Percentiles rank a stretch among this genome's conserved stretches.
phyloP scores from a whole-genome alignment of 2,888 invertebrate genomes.

The Nymphalis polychloros region DNA sequence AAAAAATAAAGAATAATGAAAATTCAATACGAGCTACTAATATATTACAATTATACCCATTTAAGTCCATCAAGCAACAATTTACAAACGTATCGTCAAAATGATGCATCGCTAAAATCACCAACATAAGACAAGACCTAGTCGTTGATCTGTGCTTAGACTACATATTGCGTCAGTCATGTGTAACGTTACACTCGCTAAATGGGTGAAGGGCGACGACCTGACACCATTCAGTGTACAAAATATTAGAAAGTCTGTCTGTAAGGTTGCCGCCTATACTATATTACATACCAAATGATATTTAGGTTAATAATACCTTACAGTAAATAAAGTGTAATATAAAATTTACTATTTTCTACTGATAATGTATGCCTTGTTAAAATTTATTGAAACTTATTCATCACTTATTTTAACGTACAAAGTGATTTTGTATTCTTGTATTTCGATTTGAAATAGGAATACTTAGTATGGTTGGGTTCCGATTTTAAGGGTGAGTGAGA shows the following conservation, averaged over 20 bases:
- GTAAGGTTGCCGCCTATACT: conserved; percentile 4
- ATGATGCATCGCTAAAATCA: neutral
- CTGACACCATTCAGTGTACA: conserved; percentile 31
- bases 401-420: no score
- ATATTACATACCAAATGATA: neutral
- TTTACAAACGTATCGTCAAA: no score
- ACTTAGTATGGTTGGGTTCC: no score
- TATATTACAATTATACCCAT: no score
- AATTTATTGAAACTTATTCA: no score
- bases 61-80: no score
- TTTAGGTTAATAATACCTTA: neutral
- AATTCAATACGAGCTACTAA: no score
- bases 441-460: no score
- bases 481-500: no score
- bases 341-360: neutral
- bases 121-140: neutral
- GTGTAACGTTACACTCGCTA: conserved; percentile 13
- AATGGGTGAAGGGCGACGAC: conserved; percentile 35
- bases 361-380: no score
- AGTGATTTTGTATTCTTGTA: no score
- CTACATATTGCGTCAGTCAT: conserved; percentile 25
- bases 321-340: neutral
- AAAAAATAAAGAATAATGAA: no score
- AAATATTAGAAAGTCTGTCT: conserved; percentile 35
- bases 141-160: neutral